Evolutionary conservation across 2,888 invertebrate species (phyloP), one percentile per base, ranked within the genome.

Genomic region (Calameuta idolon): DNA sequence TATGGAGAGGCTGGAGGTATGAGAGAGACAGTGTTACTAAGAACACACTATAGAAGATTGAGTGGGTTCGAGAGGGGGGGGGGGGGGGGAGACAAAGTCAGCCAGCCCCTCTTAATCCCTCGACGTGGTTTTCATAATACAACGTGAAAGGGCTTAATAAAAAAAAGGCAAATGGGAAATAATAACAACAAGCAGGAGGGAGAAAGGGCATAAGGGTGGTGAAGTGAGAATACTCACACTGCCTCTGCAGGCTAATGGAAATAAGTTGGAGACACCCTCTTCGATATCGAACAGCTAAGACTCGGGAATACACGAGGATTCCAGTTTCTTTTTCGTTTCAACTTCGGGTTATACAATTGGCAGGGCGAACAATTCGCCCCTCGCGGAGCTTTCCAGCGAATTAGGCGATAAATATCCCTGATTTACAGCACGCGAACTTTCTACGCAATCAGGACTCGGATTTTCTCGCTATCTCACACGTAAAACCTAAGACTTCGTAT

Each of bases 391-490:
- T 84, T 88, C 82, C 84, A 79, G 80, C 83, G 85, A 85, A 88
- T 87, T 86, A 85, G 81, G 83, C 85, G 84, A 87, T 87, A 87
- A 88, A 88, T 85, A 87, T 85, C 84, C 78, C 82, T 85, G 85
- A 87, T 87, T 87, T 86, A 87, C 81, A 79, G 81, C 40, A 76
- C 73, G 30, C 76, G 30, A 78, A 68, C 31, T 35, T 33, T 35
- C 68, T 77, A 35, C 69, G 74, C 69, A 75, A 75, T 75, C 74
- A 33, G 35, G 35, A 33, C 12, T 9, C 35, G 9, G 23, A 23
- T n/a, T 71, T 12, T 30, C 71, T 34, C 55, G 23, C 9, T 55
- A 23, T 23, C 23, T 55, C 55, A 23, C 23, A 0, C 55, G 15
- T 55, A 55, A 55, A 55, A 55, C 40, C 23, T 40, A 23, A 40